These are phyloP conservation scores for Phacellophora camtschatica DNA, from an alignment of 30 jellyfish, hydroid and myxozoan species.

Conservation along the genomic window DNA sequence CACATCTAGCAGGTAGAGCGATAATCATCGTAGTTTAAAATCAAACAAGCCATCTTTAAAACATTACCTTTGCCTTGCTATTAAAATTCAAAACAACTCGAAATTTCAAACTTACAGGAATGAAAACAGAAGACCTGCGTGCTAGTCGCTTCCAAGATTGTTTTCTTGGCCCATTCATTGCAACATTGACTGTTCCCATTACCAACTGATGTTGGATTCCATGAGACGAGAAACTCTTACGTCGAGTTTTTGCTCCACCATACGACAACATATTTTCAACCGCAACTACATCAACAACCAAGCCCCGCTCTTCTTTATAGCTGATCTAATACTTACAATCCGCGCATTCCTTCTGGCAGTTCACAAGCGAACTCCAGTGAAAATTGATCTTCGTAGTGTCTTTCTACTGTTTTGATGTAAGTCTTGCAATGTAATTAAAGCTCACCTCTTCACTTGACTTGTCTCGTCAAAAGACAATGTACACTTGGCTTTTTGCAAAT, in stretches of 20 bases:
- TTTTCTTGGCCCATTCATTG: constrained; percentile 74
- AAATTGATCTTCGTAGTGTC: not conserved
- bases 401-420: not conserved
- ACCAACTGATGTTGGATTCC: constrained; percentile 79
- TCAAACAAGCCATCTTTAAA: too few relatives aligned
- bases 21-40: too few relatives aligned
- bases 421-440: not conserved
- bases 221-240: constrained; percentile 60
- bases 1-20: too few relatives aligned
- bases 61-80: too few relatives aligned
- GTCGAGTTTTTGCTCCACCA: constrained; percentile 68
- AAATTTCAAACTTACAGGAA: constrained; percentile 73
- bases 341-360: not conserved
- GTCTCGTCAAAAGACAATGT: too few relatives aligned
- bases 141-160: constrained; percentile 74
- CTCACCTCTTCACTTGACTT: not conserved
- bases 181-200: constrained; percentile 75
- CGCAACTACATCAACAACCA: not conserved
- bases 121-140: constrained; percentile 68
- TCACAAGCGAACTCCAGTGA: not conserved
- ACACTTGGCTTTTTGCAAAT: too few relatives aligned
- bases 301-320: not conserved
- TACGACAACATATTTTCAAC: constrained; percentile 51
- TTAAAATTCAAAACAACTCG: too few relatives aligned
- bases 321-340: not conserved